Evolutionary conservation across 2,888 invertebrate genomes (phyloP), one percentile per base, ranked within the genome.

Genomic region (Apantesis nais): DNA sequence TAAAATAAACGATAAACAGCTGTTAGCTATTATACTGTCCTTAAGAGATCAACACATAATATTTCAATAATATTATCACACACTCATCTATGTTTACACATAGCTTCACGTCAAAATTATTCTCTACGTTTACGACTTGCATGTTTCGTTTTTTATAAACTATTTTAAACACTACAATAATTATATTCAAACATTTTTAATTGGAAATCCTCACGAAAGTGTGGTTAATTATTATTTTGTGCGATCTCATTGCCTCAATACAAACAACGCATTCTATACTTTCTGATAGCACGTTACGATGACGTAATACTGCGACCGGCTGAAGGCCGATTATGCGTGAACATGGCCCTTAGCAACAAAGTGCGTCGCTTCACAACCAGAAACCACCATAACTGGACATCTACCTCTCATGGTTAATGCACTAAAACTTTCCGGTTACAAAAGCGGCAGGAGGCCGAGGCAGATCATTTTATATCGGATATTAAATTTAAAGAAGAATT

Each of bases 341-440:
- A 85, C 84, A 80, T 73, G 79, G 87, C 87, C 86, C 92, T 81
- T 93, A 88, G 92, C 89, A 93, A 93, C 92, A 89, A 74, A 90
- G 87, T 92, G 91, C 92, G 91, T 88, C 84, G 84, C 73, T 82
- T 82, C 74, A 74, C 65, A 63, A 67, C 22, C 22, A 29, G 1
- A 29, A 52, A 74, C 86, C 82, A 84, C 19, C 61, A 68, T 66
- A 76, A 68, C 52, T 52, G 55, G 79, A 78, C 76, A 71, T 76
- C 69, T 61, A 31, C 66, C 39, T 74, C 64, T 63, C 68, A 41
- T 73, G 44, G 73, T 62, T 52, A 66, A 68, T 62, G 48, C 25
- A 65, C 66, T 66, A 60, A 70, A 67, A 44, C 0, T 64, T 52
- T 64, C 37, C 11, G 64, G 11, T 62, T 37, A 69, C 60, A 68